These are phyloP conservation scores for Xyliphius kryptos DNA, from an alignment of 2,113 vertebrate species.

Conservation along the genomic window DNA sequence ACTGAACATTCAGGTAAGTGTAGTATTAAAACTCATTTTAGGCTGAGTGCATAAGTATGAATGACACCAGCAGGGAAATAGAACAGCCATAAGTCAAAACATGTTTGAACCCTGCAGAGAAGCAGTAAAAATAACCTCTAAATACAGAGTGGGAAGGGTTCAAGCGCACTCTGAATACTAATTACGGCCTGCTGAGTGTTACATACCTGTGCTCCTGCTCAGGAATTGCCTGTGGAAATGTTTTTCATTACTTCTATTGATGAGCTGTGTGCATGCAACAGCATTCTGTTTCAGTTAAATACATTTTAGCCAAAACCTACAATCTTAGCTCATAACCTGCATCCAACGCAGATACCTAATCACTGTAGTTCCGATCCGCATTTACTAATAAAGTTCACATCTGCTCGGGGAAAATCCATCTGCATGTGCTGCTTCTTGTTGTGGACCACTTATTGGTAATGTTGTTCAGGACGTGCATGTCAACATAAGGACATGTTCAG, in stretches of 20 bases:
- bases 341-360: no score
- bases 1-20: not conserved
- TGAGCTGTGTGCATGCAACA: not conserved
- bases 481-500: no score
- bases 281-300: not conserved
- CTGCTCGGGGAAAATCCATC: no score
- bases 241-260: slow-evolving; percentile 8
- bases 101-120: slow-evolving; percentile 22
- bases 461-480: no score
- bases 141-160: not conserved
- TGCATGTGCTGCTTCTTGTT: no score
- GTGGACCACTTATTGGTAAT: no score
- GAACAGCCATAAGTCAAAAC: slow-evolving; percentile 2
- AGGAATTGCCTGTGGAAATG: slow-evolving; percentile 13
- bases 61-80: not conserved
- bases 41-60: slow-evolving; percentile 1
- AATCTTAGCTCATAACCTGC: not conserved
- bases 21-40: not conserved
- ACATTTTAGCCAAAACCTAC: not conserved
- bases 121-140: slow-evolving; percentile 9
- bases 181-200: slow-evolving; percentile 15
- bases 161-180: slow-evolving; percentile 5
- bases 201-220: not conserved
- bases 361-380: no score
- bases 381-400: no score